Base-by-base conservation (phyloP, 2,797 vertebrate species). In the Cyprinella venusta region DNA sequence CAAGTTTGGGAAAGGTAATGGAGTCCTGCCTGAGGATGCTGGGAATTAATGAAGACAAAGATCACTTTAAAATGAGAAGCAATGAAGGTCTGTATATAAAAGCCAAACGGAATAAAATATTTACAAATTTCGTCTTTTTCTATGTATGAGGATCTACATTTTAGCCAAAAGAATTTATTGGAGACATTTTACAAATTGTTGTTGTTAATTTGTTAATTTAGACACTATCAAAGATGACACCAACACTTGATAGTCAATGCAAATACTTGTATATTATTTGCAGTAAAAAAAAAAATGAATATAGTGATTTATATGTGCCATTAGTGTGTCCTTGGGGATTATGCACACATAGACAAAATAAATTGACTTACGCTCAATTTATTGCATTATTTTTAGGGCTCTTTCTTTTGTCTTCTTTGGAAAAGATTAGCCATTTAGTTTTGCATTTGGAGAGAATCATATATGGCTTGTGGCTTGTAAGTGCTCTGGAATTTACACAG, bases 11-110 rank as follows among this genome's bases (percentile, higher is more conserved):
- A 84, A 92, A 91, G 89, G 90, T 88, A 2, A 83, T 89, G 65
- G 92, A 94, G 15, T 91, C 92, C 0, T 93, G 90, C 52, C 88
- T 92, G 75, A 93, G 90, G 88, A 94, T 93, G 92, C 83, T 93
- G 85, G 91, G 91, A 89, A 82, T 87, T 76, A 86, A 90, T 1
- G 92, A 94, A 26, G 89, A 93, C 38, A 92, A 88, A 80, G 89
- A 88, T 65, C 82, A 90, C 8, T 93, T 94, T 79, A 89, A 65
- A 2, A 87, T 95, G 50, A 94, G 88, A 80, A 90, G 88, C 78
- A 90, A 89, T 9, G 83, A 89, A 92, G 93, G 93, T 94, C 54
- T 42, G 8, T n/a, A 63, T 45, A 61, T 42, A 63, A 6, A 45
- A 63, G 8, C n/a, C 26, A 48, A 48, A 52, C 15, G 4, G 10